Evolutionary conservation across 2,888 invertebrate genomes (phyloP).

Genomic region (Germaria angustata): DNA sequence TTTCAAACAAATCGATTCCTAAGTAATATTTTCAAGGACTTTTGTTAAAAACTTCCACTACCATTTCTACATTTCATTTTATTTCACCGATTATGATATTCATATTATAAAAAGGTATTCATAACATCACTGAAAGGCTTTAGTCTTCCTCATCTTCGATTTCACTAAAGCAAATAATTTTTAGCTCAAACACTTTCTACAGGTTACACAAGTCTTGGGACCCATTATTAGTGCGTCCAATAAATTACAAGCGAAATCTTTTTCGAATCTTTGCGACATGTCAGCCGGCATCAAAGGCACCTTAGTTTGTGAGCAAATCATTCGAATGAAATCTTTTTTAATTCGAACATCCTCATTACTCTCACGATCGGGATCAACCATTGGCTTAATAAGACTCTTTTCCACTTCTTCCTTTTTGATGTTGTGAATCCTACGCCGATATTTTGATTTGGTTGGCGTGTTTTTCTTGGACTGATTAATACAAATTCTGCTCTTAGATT

Average conservation of each 20-base stretch:
- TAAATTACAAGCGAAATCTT: slow-evolving; percentile 1
- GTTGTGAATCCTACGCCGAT: slow-evolving; percentile 10
- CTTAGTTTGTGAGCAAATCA: slow-evolving; percentile 38
- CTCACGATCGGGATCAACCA: background rate
- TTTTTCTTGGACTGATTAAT: background rate
- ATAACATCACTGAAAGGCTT: too few species aligned
- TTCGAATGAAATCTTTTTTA: slow-evolving; percentile 32
- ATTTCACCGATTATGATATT: too few species aligned
- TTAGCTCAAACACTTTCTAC: too few species aligned
- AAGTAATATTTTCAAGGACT: too few species aligned
- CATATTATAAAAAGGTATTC: too few species aligned
- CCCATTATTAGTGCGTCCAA: slow-evolving; percentile 18
- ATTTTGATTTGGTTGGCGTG: background rate
- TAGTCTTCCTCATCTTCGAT: too few species aligned
- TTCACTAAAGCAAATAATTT: too few species aligned
- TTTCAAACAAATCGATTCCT: too few species aligned
- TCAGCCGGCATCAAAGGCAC: background rate
- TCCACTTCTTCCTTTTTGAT: background rate
- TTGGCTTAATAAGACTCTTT: slow-evolving; percentile 10
- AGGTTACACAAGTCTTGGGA: background rate
- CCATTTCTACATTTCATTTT: too few species aligned
- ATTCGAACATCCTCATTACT: background rate
- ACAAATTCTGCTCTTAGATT: background rate
- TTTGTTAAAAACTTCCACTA: too few species aligned
- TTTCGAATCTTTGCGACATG: background rate